Evolutionary conservation across 1,140 invertebrate genomes (phyloP).

Genomic region (Caerostris extrusa): DNA sequence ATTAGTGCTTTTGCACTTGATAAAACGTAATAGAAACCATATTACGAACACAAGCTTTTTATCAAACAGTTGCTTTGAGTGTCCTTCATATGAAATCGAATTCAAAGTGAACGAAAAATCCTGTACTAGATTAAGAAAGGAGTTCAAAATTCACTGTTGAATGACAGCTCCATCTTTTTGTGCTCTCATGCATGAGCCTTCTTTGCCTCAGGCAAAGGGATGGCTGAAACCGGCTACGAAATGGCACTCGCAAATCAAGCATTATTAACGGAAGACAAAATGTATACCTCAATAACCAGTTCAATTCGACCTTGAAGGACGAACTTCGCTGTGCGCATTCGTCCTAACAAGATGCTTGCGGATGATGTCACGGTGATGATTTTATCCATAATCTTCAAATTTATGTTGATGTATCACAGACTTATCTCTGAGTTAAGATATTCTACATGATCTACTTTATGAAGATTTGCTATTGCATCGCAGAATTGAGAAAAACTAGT

Average conservation of each 20-base stretch:
- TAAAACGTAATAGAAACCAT: too few relatives aligned
- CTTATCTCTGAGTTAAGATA: not conserved
- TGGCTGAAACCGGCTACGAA: conserved; percentile 45
- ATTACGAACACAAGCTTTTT: too few relatives aligned
- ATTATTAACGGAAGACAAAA: conserved; percentile 64
- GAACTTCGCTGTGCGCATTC: not conserved
- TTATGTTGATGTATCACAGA: not conserved
- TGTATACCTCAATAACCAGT: conserved; percentile 45
- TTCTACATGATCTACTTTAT: not conserved
- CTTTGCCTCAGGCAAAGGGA: not conserved
- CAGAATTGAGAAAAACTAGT: too few relatives aligned
- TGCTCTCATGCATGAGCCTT: conserved; percentile 11
- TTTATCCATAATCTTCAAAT: not conserved
- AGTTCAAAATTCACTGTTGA: conserved; percentile 14
- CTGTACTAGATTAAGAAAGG: not conserved
- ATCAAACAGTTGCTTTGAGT: too few relatives aligned
- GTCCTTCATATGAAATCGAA: too few relatives aligned
- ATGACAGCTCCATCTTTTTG: conserved; percentile 31
- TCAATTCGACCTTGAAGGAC: conserved; percentile 72
- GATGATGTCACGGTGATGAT: conserved; percentile 44
- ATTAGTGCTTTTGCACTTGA: too few relatives aligned
- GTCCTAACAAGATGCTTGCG: not conserved
- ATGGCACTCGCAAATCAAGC: conserved; percentile 25
- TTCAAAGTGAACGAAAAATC: not conserved
- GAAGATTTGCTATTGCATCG: not conserved